Base-by-base conservation (phyloP, 2,113 vertebrate species). In the Xenopus laevis region DNA sequence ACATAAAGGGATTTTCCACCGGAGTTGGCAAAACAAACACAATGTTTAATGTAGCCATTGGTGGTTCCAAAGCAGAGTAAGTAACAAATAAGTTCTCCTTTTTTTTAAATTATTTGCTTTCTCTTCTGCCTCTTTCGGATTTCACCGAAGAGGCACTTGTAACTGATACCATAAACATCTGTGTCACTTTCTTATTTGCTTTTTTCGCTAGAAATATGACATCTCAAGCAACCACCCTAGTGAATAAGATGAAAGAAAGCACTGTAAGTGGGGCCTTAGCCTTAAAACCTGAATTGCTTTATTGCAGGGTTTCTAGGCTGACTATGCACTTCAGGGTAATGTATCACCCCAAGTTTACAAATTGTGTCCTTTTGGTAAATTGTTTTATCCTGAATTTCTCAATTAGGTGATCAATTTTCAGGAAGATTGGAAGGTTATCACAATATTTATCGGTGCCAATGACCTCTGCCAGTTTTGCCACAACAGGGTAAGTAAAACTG, bases 371-470 rank as follows among this genome's bases (percentile, higher is more conserved):
- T 40, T 40, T 9, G 8, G 33, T 40, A 40, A 27, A 40, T 40
- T 40, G 33, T 40, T 40, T 7, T 7, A 6, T 9, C 33, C 33
- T 40, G 33, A 4, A 50, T 50, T 50, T 50, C 76, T 17, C 78
- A 68, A 10, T 68, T 65, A 98, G 95, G 77, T 86, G 3, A 90
- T 98, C 71, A 84, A 94, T 82, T 93, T 95, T 80, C 68, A 93
- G 61, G 84, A 91, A 5, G 95, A 98, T 79, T 99, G 97, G 96
- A 98, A 98, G 84, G 81, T 99, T 82, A 88, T 98, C 82, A 99
- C 95, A 1, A 74, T 99, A 74, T 91, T 99, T 30, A 81, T 97
- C 45, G 97, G 97, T 79, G 86, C 84, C 79, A 95, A 91, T 0
- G 95, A 98, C 86, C 82, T 99, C 65, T 99, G 97, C 81, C 90